Percentiles rank a stretch among this genome's conserved stretches.
Conservation (phyloP, 2,797 vertebrate species). For the Pseudomugil gertrudae region DNA sequence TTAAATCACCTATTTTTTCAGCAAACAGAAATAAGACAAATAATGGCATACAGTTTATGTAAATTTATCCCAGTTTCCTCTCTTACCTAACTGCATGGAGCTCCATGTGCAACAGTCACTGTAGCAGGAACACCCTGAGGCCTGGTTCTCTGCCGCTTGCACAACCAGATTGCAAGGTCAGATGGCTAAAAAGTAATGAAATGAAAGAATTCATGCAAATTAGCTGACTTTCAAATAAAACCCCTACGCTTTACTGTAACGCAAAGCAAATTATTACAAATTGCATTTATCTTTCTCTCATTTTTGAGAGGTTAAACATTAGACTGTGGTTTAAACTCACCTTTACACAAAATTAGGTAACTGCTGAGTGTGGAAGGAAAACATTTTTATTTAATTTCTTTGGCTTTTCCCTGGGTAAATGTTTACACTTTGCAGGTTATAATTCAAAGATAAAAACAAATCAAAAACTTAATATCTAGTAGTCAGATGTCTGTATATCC, state of each 20-base stretch:
- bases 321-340: no score
- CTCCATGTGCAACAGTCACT: slow-evolving; percentile 21
- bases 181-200: slow-evolving; percentile 52
- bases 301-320: neutral
- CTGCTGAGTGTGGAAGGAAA: neutral
- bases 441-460: no score
- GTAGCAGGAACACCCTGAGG: slow-evolving; percentile 28
- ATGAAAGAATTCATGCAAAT: slow-evolving; percentile 38
- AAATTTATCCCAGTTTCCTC: slow-evolving; percentile 22
- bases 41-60: slow-evolving; percentile 8
- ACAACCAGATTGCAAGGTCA: slow-evolving; percentile 41
- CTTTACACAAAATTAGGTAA: neutral
- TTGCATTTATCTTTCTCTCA: neutral
- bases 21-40: neutral
- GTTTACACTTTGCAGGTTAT: no score
- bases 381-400: no score
- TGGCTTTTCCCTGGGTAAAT: neutral
- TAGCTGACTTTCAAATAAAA: no score
- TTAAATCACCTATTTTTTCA: neutral
- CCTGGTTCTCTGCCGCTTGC: slow-evolving; percentile 33
- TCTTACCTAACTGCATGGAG: slow-evolving; percentile 19
- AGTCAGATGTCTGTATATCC: no score
- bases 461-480: no score
- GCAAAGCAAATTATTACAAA: neutral
- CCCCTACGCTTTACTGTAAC: no score